phyloP scores from a whole-genome alignment of 2,888 invertebrate species.

The Pristionchus entomophagus region DNA sequence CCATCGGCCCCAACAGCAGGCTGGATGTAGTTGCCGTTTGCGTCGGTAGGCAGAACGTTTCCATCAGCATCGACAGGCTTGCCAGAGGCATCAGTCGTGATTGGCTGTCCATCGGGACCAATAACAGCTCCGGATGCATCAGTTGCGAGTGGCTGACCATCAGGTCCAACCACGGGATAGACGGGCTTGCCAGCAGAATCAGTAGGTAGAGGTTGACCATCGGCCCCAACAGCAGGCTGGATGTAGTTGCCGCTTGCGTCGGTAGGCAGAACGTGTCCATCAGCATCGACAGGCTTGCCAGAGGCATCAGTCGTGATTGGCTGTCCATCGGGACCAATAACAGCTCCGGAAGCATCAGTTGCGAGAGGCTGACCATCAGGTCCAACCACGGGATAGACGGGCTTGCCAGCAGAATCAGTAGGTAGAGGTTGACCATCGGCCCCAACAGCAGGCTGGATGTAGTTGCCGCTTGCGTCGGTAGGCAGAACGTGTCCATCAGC shows the following conservation, averaged over 20 bases:
- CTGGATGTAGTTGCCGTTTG: conserved; percentile 51
- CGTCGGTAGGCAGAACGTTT: conserved; percentile 31
- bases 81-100: conserved; percentile 43
- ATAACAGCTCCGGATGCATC: neutral
- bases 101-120: neutral
- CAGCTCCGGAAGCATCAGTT: neutral
- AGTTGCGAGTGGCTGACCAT: neutral
- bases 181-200: neutral
- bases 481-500: neutral
- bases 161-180: neutral
- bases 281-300: neutral
- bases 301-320: neutral
- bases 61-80: conserved; percentile 53
- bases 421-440: neutral
- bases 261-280: neutral
- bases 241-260: neutral
- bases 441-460: conserved; percentile 4
- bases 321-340: neutral
- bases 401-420: neutral
- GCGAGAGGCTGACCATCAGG: neutral
- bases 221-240: neutral
- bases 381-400: neutral
- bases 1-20: conserved; percentile 44
- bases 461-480: neutral
- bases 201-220: neutral